phyloP scores from a whole-genome alignment of 1,140 invertebrate genomes.

The Drosophila paulistorum region DNA sequence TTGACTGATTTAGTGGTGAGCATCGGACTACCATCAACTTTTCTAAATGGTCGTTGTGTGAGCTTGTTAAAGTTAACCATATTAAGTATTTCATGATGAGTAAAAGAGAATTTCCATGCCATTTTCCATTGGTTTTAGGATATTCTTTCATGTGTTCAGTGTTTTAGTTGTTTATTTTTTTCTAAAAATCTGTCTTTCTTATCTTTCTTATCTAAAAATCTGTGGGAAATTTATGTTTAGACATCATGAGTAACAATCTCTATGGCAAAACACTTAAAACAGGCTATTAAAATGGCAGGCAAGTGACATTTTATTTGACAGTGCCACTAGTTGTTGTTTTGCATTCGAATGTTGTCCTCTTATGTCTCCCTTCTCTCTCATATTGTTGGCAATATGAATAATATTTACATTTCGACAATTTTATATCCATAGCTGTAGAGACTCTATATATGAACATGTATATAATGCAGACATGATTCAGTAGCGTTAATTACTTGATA shows the following conservation, averaged over 20 bases:
- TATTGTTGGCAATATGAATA: neutral
- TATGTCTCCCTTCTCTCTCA: neutral
- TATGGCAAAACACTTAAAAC: conserved; percentile 5
- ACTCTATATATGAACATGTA: conserved; percentile 1
- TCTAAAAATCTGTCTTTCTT: too few species aligned
- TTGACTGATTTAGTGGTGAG: too few species aligned
- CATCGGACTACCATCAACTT: too few species aligned
- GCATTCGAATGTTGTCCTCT: too few species aligned
- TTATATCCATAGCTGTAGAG: neutral
- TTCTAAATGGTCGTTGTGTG: too few species aligned
- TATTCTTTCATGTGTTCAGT: too few species aligned
- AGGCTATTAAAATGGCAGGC: neutral
- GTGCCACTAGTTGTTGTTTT: neutral
- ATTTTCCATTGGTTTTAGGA: neutral
- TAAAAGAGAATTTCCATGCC: neutral
- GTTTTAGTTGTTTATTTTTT: neutral
- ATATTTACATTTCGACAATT: conserved; percentile 20
- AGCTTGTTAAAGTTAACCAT: neutral
- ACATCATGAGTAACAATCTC: neutral
- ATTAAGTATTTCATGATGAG: neutral
- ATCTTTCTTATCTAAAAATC: neutral
- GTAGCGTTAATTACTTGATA: conserved; percentile 42
- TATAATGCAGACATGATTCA: conserved; percentile 19
- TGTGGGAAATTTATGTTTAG: too few species aligned
- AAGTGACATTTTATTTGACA: conserved; percentile 3